Percentiles rank a stretch among this genome's conserved stretches.
These are phyloP conservation scores for Cephus sareptanus DNA, from an alignment of 2,888 invertebrate genomes.

Conservation along the genomic window DNA sequence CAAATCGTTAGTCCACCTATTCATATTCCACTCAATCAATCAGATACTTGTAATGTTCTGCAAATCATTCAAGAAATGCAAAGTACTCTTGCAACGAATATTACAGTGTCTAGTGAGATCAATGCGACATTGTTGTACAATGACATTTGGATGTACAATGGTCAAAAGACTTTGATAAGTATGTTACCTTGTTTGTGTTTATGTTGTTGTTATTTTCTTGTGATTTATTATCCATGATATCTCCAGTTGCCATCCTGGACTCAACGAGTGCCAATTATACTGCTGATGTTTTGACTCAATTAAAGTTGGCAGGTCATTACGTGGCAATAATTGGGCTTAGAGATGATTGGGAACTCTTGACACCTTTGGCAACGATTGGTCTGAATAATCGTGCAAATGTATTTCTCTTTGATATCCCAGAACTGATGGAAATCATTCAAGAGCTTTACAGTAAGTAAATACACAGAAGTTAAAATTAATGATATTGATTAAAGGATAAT, in stretches of 20 bases:
- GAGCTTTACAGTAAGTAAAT: slow-evolving; percentile 32
- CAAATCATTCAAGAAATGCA: slow-evolving; percentile 16
- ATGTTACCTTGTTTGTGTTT: slow-evolving; percentile 13
- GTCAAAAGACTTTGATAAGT: slow-evolving; percentile 39
- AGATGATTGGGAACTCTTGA: slow-evolving; percentile 33
- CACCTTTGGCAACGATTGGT: slow-evolving; percentile 37
- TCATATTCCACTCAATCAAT: slow-evolving; percentile 37
- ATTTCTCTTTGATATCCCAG: slow-evolving; percentile 32
- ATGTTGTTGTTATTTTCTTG: slow-evolving; percentile 4
- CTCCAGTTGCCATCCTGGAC: slow-evolving; percentile 40
- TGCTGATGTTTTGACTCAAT: slow-evolving; percentile 29
- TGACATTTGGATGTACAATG: slow-evolving; percentile 34
- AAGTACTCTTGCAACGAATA: no score
- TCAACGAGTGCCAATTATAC: slow-evolving; percentile 21
- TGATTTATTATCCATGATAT: slow-evolving; percentile 2
- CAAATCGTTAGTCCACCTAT: slow-evolving; percentile 24
- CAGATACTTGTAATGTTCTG: slow-evolving; percentile 32
- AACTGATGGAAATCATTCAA: slow-evolving; percentile 28
- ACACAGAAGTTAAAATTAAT: slow-evolving; percentile 4
- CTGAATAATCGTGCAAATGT: slow-evolving; percentile 36
- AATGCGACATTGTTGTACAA: slow-evolving; percentile 19
- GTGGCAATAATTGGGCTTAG: slow-evolving; percentile 35
- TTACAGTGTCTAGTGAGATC: no score
- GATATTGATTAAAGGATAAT: background rate
- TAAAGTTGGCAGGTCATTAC: slow-evolving; percentile 37